Base-by-base conservation (phyloP, 1,140 invertebrate species). In the Zaprionus nigranus region DNA sequence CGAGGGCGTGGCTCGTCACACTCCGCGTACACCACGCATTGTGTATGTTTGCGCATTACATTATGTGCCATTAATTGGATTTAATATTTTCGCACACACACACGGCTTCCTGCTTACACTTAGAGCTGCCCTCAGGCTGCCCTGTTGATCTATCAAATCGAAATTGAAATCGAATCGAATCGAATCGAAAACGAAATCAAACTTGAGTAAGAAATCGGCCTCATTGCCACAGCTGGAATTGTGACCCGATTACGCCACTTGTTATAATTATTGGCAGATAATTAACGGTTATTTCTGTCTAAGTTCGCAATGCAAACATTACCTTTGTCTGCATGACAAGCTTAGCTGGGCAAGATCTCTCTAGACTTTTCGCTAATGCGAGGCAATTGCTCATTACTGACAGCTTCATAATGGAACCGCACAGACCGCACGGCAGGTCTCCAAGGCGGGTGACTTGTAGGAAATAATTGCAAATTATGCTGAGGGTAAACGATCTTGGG, bases 31-130 rank as follows among this genome's bases (percentile, higher is more conserved):
- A 13, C 11, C 26, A 60, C 28, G n/a, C 24, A 56, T 49, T 74
- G 72, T 77, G 59, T 69, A 66, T 70, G 78, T 75, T 72, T 71
- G 58, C 53, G 67, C 74, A 68, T 75, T 60, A 77, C 61, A 72
- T 82, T 79, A 80, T 78, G 63, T 78, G 80, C 68, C 77, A 83
- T 87, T 87, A 88, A 87, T 87, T 87, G 84, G 84, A 88, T 88
- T 87, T 84, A 69, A 87, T 83, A 81, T 77, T 68, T 79, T 82
- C 69, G 76, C 79, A 75, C 78, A 79, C 78, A 46, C 68, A 63
- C 24, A n/a, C 12, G n/a, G n/a, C 49, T 38, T 13, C 28, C 59
- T 15, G 6, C 56, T 24, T 26, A 38, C 38, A 58, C 34, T 26
- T 61, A 17, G 2, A 26, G 38, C 22, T 60, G 75, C 68, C 77